Evolutionary conservation across 2,888 invertebrate genomes (phyloP).

Genomic region (Dexiosoma caninum): DNA sequence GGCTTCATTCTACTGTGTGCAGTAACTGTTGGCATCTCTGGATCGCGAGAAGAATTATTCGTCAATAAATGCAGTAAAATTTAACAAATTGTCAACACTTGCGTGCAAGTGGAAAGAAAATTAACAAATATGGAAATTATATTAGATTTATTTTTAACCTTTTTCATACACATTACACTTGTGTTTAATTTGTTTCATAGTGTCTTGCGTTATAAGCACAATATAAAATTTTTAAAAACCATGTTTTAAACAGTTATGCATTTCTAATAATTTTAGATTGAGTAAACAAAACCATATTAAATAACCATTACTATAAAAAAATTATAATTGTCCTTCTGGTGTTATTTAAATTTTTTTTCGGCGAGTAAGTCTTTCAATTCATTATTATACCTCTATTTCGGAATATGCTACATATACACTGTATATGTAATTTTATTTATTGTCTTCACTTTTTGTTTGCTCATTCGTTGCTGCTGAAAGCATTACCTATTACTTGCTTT

Average conservation of each 20-base stretch:
- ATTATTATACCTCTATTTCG: constrained; percentile 8
- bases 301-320: neutral
- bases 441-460: constrained; percentile 12
- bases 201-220: neutral
- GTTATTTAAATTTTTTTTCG: constrained; percentile 28
- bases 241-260: neutral
- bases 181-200: neutral
- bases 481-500: neutral
- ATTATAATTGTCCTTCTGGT: neutral
- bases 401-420: constrained; percentile 13
- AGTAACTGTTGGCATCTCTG: neutral
- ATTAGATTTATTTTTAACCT: constrained; percentile 53
- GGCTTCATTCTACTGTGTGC: too few species aligned
- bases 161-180: neutral
- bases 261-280: too few species aligned
- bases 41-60: neutral
- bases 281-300: too few species aligned
- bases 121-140: constrained; percentile 55
- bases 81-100: constrained; percentile 23
- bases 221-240: neutral
- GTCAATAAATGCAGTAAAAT: neutral
- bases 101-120: neutral
- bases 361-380: constrained; percentile 23
- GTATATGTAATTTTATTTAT: neutral
- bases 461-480: constrained; percentile 3